phyloP scores from a whole-genome alignment of 2,888 invertebrate genomes.

The Teleiodes luculella region DNA sequence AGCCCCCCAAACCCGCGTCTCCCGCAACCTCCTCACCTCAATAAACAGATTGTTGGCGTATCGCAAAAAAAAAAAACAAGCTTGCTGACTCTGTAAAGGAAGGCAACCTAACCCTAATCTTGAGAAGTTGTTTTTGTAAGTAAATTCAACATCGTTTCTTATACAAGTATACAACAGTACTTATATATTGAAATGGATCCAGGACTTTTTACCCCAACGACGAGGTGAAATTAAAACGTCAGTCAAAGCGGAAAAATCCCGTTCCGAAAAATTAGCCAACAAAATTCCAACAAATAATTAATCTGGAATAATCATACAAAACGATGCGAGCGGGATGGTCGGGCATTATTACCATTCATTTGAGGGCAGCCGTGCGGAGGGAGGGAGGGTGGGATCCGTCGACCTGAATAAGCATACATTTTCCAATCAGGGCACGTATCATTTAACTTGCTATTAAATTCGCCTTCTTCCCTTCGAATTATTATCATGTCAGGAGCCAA shows the following conservation, averaged over 20 bases:
- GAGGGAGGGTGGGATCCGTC: conserved; percentile 42
- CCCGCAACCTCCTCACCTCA: no score
- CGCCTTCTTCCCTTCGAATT: conserved; percentile 76
- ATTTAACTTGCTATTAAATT: conserved; percentile 79
- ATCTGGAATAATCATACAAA: conserved; percentile 79
- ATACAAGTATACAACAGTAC: not conserved
- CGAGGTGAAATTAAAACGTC: conserved; percentile 73
- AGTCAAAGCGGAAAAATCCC: conserved; percentile 75
- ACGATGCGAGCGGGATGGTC: conserved; percentile 74
- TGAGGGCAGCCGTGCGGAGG: conserved; percentile 75
- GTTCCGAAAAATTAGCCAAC: conserved; percentile 76
- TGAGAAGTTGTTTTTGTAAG: no score
- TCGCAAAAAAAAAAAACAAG: no score
- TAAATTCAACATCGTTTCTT: not conserved
- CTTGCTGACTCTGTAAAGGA: no score
- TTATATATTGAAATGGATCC: not conserved
- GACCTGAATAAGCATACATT: conserved; percentile 78
- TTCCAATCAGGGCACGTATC: conserved; percentile 79
- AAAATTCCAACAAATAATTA: conserved; percentile 78
- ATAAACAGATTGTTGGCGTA: no score
- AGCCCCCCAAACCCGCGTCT: no score
- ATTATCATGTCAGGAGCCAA: conserved; percentile 66
- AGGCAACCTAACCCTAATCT: no score
- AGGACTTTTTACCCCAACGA: conserved; percentile 27
- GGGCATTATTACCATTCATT: conserved; percentile 78